Evolutionary conservation across 2,113 vertebrate species (phyloP), one percentile per base, ranked within the genome.

Genomic region (Sardina pilchardus): DNA sequence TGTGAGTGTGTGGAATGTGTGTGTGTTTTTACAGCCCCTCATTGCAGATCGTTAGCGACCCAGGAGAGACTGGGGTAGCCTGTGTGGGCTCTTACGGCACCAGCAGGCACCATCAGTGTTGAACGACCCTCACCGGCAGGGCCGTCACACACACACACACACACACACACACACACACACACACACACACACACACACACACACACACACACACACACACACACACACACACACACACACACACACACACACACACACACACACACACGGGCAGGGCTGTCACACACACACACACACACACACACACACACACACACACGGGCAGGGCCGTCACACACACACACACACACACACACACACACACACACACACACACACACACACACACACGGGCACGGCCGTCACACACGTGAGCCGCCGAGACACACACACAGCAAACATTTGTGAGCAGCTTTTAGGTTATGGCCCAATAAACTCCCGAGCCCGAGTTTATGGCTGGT

Each of bases 401-500:
- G 63, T 71, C 71, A 34, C 63, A n/a, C n/a, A 84, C 75, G 48
- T 45, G 24, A 78, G 78, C 42, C 53, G 78, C 36, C 75, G 63
- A 44, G 48, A 43, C 39, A 84, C 63, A 42, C n/a, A n/a, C n/a
- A 82, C 42, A 48, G 43, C 43, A 67, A 34, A 53, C 71, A 45
- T 85, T 67, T 82, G 67, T 82, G 63, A 44, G 85, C 26, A 82
- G 44, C 81, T 84, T 59, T 2, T 47, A 59, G 83, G 80, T 88
- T 85, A 91, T 43, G 82, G 83, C 82, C 45, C 82, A 63, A 86
- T 87, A 90, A 89, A 82, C 75, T 43, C 80, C 44, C 82, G 48
- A 82, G 81, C 45, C 44, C 21, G 50, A 34, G 83, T 87, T 87
- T 86, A 88, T 89, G 87, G 90, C 16, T 26, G 88, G 87, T 36